These are phyloP conservation scores for Characodon lateralis DNA, from an alignment of 2,797 vertebrate species.

Conservation along the genomic window DNA sequence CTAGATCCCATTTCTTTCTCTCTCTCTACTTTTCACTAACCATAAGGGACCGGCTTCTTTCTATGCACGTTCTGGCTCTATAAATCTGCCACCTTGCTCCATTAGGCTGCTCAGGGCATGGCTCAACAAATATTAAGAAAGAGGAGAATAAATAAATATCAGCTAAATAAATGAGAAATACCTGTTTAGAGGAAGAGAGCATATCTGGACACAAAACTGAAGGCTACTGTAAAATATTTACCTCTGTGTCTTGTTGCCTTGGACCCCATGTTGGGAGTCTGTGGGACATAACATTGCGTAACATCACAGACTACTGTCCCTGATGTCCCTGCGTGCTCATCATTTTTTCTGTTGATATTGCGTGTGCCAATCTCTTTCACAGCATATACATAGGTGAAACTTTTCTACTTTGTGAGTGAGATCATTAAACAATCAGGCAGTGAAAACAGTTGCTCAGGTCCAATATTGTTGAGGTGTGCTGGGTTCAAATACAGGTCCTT, in stretches of 20 bases:
- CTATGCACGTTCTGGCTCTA: slow-evolving; percentile 49
- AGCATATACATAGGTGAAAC: neutral
- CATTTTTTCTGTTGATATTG: neutral
- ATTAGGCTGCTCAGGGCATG: slow-evolving; percentile 76
- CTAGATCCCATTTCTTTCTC: slow-evolving; percentile 45
- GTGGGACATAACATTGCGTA: slow-evolving; percentile 22
- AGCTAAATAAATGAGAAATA: slow-evolving; percentile 62
- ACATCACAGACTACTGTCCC: slow-evolving; percentile 25
- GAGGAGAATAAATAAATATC: slow-evolving; percentile 73
- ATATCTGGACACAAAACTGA: slow-evolving; percentile 68
- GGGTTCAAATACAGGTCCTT: too few relatives aligned
- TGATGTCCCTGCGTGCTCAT: neutral
- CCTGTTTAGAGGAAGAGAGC: slow-evolving; percentile 53
- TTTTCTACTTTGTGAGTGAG: slow-evolving; percentile 8
- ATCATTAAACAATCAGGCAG: neutral
- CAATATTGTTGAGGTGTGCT: neutral
- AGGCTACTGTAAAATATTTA: slow-evolving; percentile 70
- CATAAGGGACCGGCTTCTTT: slow-evolving; percentile 51
- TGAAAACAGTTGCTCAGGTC: neutral
- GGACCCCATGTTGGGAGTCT: slow-evolving; percentile 39
- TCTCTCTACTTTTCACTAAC: slow-evolving; percentile 48
- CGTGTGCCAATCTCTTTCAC: slow-evolving; percentile 2
- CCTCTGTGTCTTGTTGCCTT: slow-evolving; percentile 50
- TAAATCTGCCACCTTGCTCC: slow-evolving; percentile 73
- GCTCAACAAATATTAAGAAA: slow-evolving; percentile 79